These are phyloP conservation scores for Arge pagana DNA, from an alignment of 2,888 invertebrate species.

Conservation along the genomic window DNA sequence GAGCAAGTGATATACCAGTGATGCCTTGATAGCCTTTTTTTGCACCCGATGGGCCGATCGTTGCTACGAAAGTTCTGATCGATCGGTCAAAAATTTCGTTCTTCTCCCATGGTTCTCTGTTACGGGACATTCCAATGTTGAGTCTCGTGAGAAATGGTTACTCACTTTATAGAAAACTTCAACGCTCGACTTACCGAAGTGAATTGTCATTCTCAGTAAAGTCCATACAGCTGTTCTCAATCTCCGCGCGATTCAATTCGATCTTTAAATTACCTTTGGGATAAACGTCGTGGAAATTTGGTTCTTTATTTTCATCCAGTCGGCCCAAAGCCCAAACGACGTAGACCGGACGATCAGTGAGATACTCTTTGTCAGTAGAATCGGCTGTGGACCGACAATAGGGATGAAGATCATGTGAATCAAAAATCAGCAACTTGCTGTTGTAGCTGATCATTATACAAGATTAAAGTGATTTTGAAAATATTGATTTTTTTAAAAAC, in stretches of 20 bases:
- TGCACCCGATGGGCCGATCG: conserved; percentile 84
- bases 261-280: conserved; percentile 73
- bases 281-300: conserved; percentile 81
- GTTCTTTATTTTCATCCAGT: conserved; percentile 76
- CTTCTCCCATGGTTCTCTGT: conserved; percentile 60
- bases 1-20: conserved; percentile 61
- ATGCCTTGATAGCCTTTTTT: conserved; percentile 76
- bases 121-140: conserved; percentile 63
- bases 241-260: conserved; percentile 68
- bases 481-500: conserved; percentile 1
- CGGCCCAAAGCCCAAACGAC: conserved; percentile 86
- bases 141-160: conserved; percentile 36
- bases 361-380: conserved; percentile 74
- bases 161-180: conserved; percentile 41
- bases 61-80: conserved; percentile 78
- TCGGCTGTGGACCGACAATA: conserved; percentile 65
- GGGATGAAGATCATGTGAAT: background rate
- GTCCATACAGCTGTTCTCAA: conserved; percentile 72
- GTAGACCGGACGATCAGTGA: conserved; percentile 65
- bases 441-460: background rate
- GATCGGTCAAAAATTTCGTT: conserved; percentile 62
- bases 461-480: background rate
- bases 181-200: conserved; percentile 37
- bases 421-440: background rate
- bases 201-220: conserved; percentile 64